Evolutionary conservation across 2,888 invertebrate species (phyloP), one percentile per base, ranked within the genome.

Genomic region (Amiota communis): DNA sequence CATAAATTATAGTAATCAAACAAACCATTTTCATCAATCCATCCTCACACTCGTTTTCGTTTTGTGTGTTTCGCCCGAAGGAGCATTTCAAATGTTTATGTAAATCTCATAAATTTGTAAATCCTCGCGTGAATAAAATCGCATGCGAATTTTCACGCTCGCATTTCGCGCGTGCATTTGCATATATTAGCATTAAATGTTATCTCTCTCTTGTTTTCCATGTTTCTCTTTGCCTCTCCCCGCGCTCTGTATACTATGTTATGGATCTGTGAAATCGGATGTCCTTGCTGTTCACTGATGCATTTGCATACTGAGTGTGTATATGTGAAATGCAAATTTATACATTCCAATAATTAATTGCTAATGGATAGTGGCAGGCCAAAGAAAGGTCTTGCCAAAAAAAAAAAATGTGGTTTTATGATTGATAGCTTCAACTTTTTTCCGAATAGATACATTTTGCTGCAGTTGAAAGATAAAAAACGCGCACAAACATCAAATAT

Each of bases 111-210:
- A 51, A 68, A 68, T 68, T 68, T 23, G 51, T 10, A 51, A 68
- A 59, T 20, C 20, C 20, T 10, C 59, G 59, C 17, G 59, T 15
- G 20, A 15, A 59, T 15, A 57, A 59, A 59, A 59, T 23, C 51
- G 67, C 67, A 13, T 51, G 51, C 47, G 51, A 68, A 23, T 51
- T 67, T 51, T 17, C 49, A 51, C 20, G 20, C 51, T n/a, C 17
- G 51, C 17, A 17, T 48, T 65, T 72, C 13, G 56, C 73, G 72
- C 74, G 75, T 77, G 75, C 72, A 81, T 77, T 79, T 83, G 78
- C 79, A 83, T 79, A 79, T 74, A 81, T 80, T 75, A 79, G 74
- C 56, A 70, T 68, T 2, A 53, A 17, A 53, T 64, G 11, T n/a
- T 64, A 72, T 46, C 15, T 20, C 56, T 61, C 20, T 65, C 56